Conservation (phyloP, 1,140 invertebrate genomes). For the Aphaenogaster ashmeadi region DNA sequence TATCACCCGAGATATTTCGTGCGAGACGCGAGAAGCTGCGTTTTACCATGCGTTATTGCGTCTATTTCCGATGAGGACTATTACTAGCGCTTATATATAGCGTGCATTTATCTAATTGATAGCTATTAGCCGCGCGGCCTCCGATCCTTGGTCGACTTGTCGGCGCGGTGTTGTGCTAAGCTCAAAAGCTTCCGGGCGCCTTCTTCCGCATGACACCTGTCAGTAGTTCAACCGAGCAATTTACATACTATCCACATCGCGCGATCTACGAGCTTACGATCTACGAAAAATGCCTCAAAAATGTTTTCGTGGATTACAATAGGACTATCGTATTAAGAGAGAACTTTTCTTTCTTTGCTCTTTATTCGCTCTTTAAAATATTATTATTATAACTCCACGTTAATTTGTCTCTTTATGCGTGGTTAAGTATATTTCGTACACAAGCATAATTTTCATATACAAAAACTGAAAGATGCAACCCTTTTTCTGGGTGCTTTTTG, state of each 20-base stretch:
- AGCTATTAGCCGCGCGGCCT: conserved; percentile 78
- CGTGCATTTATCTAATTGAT: conserved; percentile 82
- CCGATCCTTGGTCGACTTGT: conserved; percentile 57
- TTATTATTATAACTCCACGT: not conserved
- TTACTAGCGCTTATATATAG: conserved; percentile 77
- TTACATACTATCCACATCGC: not conserved
- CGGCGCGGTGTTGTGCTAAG: conserved; percentile 33
- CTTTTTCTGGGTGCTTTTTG: not conserved
- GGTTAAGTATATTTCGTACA: not conserved
- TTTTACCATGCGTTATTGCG: conserved; percentile 69
- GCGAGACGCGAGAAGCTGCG: conserved; percentile 54
- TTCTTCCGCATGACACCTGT: conserved; percentile 63
- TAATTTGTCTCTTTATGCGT: not conserved
- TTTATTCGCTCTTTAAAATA: not conserved
- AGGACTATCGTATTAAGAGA: not conserved
- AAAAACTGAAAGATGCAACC: not conserved
- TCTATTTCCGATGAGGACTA: conserved; percentile 78
- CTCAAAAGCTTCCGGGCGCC: conserved; percentile 50
- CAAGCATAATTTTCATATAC: not conserved
- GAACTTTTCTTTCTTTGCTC: not conserved
- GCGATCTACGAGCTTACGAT: not conserved
- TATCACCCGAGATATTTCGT: conserved; percentile 11
- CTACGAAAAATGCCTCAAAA: not conserved
- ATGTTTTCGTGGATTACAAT: not conserved
- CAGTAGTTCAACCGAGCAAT: conserved; percentile 24